Conservation (phyloP, 2,113 vertebrate species). For the Strigops habroptila region DNA sequence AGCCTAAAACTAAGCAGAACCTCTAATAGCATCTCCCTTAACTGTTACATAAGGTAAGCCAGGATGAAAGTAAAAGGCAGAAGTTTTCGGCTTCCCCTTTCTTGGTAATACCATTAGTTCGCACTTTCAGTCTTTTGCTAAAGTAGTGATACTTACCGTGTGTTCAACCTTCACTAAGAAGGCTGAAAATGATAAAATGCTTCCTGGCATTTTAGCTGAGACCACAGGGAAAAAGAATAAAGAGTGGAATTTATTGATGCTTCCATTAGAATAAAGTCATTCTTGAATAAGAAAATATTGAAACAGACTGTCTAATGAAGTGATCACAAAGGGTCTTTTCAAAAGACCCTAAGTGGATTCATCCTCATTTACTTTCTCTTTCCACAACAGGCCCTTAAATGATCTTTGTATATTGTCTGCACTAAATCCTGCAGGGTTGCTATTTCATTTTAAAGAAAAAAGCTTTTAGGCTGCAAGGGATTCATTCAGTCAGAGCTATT, state of each 20-base stretch:
- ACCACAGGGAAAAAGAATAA: slow-evolving; percentile 25
- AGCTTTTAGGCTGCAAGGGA: slow-evolving; percentile 57
- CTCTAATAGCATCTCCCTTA: neutral
- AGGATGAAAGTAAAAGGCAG: neutral
- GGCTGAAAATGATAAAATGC: slow-evolving; percentile 7
- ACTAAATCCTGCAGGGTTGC: slow-evolving; percentile 51
- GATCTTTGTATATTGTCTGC: slow-evolving; percentile 44
- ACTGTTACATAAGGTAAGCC: neutral
- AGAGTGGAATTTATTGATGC: slow-evolving; percentile 37
- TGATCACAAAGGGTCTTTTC: slow-evolving; percentile 55
- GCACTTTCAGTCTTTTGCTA: neutral
- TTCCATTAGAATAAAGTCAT: slow-evolving; percentile 35
- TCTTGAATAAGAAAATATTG: slow-evolving; percentile 47
- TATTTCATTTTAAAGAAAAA: slow-evolving; percentile 54
- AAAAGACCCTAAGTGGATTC: slow-evolving; percentile 29
- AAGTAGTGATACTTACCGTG: neutral
- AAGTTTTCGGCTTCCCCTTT: neutral
- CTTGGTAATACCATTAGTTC: neutral
- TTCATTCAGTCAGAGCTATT: slow-evolving; percentile 61
- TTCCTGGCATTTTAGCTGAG: slow-evolving; percentile 41
- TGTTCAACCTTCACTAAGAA: neutral
- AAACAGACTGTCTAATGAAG: slow-evolving; percentile 54
- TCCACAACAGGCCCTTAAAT: slow-evolving; percentile 22
- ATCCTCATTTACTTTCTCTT: slow-evolving; percentile 22
- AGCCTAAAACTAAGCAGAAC: neutral